Percentiles rank a stretch among this genome's conserved stretches.
Evolutionary conservation across 2,113 vertebrate genomes (phyloP).

Genomic region (Cyprinodon variegatus): DNA sequence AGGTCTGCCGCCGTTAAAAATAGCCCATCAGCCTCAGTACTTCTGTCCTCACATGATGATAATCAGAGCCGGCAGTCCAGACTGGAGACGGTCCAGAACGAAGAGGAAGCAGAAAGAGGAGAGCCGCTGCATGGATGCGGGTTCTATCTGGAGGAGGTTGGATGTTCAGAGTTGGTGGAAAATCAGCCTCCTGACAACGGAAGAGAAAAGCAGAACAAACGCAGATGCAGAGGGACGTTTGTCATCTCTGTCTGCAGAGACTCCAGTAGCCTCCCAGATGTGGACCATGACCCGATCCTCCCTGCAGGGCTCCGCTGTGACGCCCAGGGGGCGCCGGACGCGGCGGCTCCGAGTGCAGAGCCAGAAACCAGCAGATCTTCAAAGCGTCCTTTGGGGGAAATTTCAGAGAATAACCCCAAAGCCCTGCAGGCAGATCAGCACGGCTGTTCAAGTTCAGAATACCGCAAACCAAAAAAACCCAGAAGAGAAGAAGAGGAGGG

Average conservation of each 20-base stretch:
- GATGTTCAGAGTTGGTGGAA: not conserved
- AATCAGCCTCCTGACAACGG: not conserved
- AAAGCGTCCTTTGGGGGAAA: conserved; percentile 34
- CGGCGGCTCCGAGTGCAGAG: not conserved
- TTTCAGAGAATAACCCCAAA: not conserved
- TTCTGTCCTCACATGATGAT: not conserved
- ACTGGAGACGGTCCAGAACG: not conserved
- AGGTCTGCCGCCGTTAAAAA: conserved; percentile 21
- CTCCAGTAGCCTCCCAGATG: no score
- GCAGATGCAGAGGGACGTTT: conserved; percentile 61
- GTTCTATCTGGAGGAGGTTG: not conserved
- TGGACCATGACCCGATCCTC: not conserved
- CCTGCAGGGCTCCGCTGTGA: not conserved
- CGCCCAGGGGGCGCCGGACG: not conserved
- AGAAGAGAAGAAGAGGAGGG: conserved; percentile 16
- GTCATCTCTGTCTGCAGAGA: conserved; percentile 30
- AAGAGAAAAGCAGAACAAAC: not conserved
- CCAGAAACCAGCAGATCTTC: not conserved
- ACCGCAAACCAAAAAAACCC: conserved; percentile 53
- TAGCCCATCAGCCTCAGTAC: not conserved
- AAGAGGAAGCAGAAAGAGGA: not conserved
- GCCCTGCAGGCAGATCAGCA: not conserved
- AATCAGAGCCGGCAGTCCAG: conserved; percentile 9
- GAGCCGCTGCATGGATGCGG: not conserved
- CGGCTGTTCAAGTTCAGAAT: not conserved